Base-by-base conservation (phyloP, 2,113 vertebrate species). In the Pterocles orientalis region DNA sequence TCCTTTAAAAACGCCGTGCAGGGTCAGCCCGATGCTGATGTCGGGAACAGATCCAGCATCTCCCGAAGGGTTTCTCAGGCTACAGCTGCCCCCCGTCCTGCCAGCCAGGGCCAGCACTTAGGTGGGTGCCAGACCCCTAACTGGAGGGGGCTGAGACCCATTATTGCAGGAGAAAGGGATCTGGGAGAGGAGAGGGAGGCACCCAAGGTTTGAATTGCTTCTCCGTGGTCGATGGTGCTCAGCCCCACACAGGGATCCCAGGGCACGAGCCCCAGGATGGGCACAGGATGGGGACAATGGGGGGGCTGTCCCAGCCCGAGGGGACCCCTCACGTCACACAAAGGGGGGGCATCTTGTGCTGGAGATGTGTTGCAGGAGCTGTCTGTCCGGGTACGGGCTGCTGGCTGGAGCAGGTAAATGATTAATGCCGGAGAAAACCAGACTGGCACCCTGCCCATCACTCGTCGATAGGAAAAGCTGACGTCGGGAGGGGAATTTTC, bases 321-420 rank as follows among this genome's bases (percentile, higher is more conserved):
- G 28, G 17, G 19, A 34, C 17, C 18, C 47, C 26, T 54, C 26
- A 9, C 1, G 0, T 14, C 3, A 1, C 0, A 7, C 4, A 19
- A 51, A 60, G 24, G 2, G 7, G 56, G 14, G 26, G 18, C 24
- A 48, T 57, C 58, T 31, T 14, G 45, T 2, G 3, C 68, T 3
- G 8, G 41, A 70, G 60, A 24, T 5, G 53, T 13, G 58, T 43
- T 26, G 36, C 72, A 21, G 60, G 65, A 89, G 51, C 73, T 82
- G 45, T 31, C 73, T 82, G 45, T 31, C 92, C 85, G 64, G 68
- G 68, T 21, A 33, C 15, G 50, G 58, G 48, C 33, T 45, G 75
- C 15, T 47, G 58, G 48, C 33, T 45, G 75, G 62, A 92, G 66
- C 78, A 80, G 88, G 96, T 96, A 88, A 96, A 96, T 94, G 33